Conservation (phyloP, 1,140 invertebrate species). For the Triops cancriformis region DNA sequence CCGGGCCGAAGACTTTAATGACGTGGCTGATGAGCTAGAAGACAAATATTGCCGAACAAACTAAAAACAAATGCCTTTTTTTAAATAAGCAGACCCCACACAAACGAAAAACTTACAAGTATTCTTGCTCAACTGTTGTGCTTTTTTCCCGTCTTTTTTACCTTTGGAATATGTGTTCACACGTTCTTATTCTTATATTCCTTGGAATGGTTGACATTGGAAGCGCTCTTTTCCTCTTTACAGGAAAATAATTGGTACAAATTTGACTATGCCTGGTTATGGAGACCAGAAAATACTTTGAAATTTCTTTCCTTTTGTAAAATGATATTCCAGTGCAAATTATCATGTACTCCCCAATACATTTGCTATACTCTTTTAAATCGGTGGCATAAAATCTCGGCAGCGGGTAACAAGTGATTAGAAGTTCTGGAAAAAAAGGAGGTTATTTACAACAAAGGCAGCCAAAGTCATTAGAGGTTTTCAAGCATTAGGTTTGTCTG, state of each 20-base stretch:
- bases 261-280: background rate
- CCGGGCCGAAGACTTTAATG: slow-evolving; percentile 26
- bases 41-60: slow-evolving; percentile 7
- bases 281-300: background rate
- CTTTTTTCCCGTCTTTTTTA: background rate
- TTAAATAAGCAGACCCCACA: too few relatives aligned
- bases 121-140: background rate
- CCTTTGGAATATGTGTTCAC: background rate
- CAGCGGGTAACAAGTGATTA: too few relatives aligned
- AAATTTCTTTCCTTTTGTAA: background rate
- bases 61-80: background rate
- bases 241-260: too few relatives aligned
- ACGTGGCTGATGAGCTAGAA: slow-evolving; percentile 23
- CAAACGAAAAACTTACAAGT: background rate
- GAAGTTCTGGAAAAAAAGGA: too few relatives aligned
- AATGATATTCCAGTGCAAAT: slow-evolving; percentile 4
- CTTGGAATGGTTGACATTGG: too few relatives aligned
- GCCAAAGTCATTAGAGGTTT: too few relatives aligned
- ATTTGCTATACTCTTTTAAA: slow-evolving; percentile 2
- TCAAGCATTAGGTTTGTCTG: background rate
- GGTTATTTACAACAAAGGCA: too few relatives aligned
- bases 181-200: background rate
- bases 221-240: too few relatives aligned
- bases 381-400: too few relatives aligned
- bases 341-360: background rate